Evolutionary conservation across 2,797 vertebrate genomes (phyloP), one percentile per base, ranked within the genome.

Genomic region (Acomys russatus): DNA sequence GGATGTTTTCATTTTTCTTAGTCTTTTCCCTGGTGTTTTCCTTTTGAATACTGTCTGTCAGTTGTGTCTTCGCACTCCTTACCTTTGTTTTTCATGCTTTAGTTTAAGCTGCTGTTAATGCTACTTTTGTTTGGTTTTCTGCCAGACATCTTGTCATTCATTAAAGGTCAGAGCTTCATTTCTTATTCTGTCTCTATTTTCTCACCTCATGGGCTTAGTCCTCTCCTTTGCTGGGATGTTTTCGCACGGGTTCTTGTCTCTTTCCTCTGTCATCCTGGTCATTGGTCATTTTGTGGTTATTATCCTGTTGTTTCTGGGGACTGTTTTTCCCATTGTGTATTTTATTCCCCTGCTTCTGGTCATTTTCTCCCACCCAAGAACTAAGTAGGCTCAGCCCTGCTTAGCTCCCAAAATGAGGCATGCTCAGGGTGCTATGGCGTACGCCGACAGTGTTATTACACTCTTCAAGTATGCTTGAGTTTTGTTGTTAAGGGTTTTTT

Each of bases 381-480:
- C 51, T 70, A 54, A 70, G 66, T 64, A 54, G 33, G 22, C 10
- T 30, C 64, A 54, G 4, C 11, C 22, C 8, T 54, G 84, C 51
- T 70, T 86, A 54, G 2, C 49, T 70, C 25, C 84, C 22, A 33
- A 70, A 49, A 70, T 54, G 11, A 54, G 66, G 30, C 20, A 15
- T 1, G 64, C n/a, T n/a, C 44, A 70, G 64, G 44, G 20, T 70
- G 44, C 33, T 70, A 23, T 1, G 49, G 84, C 33, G 7, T n/a
- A 70, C 64, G n/a, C 64, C 5, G 4, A 73, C n/a, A 49, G 28
- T 61, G 73, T 70, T 90, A 95, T 84, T 90, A 78, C 82, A 90
- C 73, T 88, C 66, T 68, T 1, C 61, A 63, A n/a, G 22, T 38
- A 74, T 56, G 44, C 35, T 38, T 70, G 80, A 59, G 80, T 6